These are phyloP conservation scores for Pogoniulus pusillus DNA, from an alignment of 2,797 vertebrate genomes.

Conservation along the genomic window DNA sequence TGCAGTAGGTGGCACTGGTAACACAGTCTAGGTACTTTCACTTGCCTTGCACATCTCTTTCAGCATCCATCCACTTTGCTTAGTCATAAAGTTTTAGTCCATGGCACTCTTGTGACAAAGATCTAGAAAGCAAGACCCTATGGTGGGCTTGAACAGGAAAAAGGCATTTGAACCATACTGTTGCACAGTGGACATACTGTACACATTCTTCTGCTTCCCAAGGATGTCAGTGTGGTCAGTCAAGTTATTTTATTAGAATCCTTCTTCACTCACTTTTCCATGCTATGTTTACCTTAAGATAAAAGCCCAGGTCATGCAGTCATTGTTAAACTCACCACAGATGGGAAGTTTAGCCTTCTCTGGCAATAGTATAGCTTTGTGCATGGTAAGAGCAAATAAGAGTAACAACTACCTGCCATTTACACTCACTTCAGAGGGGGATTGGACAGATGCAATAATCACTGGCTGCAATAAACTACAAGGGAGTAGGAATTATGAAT, in stretches of 20 bases:
- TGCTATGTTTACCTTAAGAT: neutral
- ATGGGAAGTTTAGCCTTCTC: neutral
- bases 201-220: neutral
- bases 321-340: neutral
- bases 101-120: too few relatives aligned
- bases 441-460: neutral
- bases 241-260: neutral
- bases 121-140: too few relatives aligned
- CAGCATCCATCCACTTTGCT: too few relatives aligned
- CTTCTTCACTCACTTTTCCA: neutral
- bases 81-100: too few relatives aligned
- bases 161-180: neutral
- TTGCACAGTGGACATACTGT: too few relatives aligned
- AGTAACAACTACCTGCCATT: neutral
- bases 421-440: neutral
- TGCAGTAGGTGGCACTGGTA: too few relatives aligned
- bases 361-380: neutral
- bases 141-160: too few relatives aligned
- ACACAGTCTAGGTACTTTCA: too few relatives aligned
- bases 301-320: neutral
- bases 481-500: neutral
- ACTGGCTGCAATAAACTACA: constrained; percentile 15
- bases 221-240: too few relatives aligned
- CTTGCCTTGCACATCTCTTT: too few relatives aligned
- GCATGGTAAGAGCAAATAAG: neutral